Evolutionary conservation across 1,140 invertebrate species (phyloP).

Genomic region (Euura saliciscinereae): DNA sequence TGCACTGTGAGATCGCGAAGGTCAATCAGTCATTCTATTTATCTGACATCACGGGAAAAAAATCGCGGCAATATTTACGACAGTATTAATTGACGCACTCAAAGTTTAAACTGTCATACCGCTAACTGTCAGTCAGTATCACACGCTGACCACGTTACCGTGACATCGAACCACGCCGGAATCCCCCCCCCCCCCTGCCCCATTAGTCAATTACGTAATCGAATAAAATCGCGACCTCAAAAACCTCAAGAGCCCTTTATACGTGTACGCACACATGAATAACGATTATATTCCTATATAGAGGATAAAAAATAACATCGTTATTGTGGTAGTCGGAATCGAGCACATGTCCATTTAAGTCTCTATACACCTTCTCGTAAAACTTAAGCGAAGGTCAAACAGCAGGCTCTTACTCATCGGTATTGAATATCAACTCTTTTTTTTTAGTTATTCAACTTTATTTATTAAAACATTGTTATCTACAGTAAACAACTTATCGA

Average conservation of each 20-base stretch:
- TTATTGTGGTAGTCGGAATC: neutral
- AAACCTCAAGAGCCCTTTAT: neutral
- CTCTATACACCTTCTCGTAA: neutral
- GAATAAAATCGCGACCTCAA: neutral
- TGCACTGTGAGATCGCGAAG: no score
- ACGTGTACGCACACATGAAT: no score
- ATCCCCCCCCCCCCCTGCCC: neutral
- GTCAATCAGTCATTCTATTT: no score
- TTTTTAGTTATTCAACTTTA: no score
- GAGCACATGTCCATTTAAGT: neutral
- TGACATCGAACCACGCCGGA: neutral
- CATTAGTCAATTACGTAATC: slow-evolving; percentile 7
- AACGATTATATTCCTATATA: no score
- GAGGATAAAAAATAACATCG: no score
- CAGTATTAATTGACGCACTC: neutral
- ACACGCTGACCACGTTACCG: neutral
- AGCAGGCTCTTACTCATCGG: neutral
- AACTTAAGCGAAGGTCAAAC: neutral
- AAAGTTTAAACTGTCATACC: neutral
- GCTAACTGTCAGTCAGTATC: neutral
- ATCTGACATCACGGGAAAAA: no score
- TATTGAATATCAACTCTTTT: neutral
- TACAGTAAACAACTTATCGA: no score
- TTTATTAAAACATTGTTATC: no score
- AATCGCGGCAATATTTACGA: no score